Conservation (phyloP, 2,113 vertebrate species). For the Thryonomys swinderianus region DNA sequence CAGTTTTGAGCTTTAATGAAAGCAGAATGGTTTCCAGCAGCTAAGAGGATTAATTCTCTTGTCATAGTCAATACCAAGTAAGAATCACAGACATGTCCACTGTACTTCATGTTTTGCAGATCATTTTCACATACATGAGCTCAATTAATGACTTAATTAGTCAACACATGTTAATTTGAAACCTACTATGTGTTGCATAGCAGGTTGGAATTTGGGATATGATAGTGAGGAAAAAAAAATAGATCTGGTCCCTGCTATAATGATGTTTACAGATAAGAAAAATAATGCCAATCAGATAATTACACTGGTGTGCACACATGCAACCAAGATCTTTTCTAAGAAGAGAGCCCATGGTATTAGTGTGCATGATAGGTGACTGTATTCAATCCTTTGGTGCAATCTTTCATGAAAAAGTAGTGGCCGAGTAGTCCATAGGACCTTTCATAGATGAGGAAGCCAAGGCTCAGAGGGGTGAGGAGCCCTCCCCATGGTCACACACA, state of each 20-base stretch:
- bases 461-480: neutral
- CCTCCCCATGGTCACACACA: neutral
- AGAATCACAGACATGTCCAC: neutral
- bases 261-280: neutral
- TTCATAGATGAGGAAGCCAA: neutral
- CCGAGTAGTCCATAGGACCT: neutral
- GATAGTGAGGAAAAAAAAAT: neutral
- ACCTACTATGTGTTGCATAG: neutral
- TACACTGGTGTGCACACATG: neutral
- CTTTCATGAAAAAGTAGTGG: neutral
- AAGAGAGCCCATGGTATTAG: neutral
- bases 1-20: constrained; percentile 52
- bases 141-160: constrained; percentile 20
- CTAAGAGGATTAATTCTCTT: constrained; percentile 63
- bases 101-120: constrained; percentile 16
- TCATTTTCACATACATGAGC: neutral
- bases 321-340: neutral
- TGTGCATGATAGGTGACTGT: neutral
- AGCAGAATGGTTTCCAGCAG: constrained; percentile 67
- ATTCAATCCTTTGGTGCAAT: neutral
- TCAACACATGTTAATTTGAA: neutral
- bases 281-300: neutral
- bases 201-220: neutral
- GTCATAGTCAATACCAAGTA: neutral
- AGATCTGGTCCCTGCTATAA: neutral